Conservation (phyloP, 2,113 vertebrate species). For the Lepus timidus region DNA sequence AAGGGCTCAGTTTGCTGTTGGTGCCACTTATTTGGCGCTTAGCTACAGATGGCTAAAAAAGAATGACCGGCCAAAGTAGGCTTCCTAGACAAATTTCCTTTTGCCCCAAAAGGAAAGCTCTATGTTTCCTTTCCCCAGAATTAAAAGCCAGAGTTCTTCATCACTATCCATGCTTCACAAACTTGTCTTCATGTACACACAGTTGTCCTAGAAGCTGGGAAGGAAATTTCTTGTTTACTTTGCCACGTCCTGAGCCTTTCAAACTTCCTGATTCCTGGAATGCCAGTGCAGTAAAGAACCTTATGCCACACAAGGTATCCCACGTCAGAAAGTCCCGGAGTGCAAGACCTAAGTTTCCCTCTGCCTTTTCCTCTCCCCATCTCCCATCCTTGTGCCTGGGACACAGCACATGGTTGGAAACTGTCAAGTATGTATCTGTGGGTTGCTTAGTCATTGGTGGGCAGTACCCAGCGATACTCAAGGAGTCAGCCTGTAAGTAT, state of each 20-base stretch:
- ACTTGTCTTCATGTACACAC: neutral
- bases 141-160: conserved; percentile 48
- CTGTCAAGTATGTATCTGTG: neutral
- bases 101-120: neutral
- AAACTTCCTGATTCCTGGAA: neutral
- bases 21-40: conserved; percentile 3
- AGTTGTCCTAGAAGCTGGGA: neutral
- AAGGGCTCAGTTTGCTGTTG: conserved; percentile 17
- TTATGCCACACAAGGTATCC: neutral
- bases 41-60: neutral
- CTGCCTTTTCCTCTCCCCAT: neutral
- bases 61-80: neutral
- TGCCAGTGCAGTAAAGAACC: neutral
- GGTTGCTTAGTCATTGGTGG: neutral
- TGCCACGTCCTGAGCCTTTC: neutral
- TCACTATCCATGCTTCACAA: neutral
- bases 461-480: neutral
- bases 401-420: neutral
- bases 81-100: conserved; percentile 3
- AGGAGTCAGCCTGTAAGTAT: neutral
- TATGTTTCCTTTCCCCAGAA: neutral
- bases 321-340: neutral
- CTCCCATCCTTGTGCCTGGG: neutral
- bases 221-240: neutral
- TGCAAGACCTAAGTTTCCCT: neutral